phyloP scores from a whole-genome alignment of 2,888 invertebrate genomes.

The Tinea semifulvella region DNA sequence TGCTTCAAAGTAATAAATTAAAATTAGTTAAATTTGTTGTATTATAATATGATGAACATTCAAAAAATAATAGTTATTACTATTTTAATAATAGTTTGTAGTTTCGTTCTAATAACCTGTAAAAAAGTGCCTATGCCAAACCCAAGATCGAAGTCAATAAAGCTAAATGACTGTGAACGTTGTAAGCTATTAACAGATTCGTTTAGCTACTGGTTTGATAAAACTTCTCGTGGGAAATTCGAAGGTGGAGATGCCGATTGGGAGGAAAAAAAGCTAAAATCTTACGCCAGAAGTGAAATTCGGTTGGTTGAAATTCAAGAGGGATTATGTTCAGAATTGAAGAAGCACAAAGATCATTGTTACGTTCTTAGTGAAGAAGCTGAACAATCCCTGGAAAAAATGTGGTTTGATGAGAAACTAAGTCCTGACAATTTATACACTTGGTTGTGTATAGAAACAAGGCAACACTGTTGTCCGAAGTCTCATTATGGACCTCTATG shows the following conservation, averaged over 20 bases:
- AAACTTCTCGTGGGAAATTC: constrained; percentile 85
- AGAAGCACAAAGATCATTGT: constrained; percentile 80
- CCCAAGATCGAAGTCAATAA: not conserved
- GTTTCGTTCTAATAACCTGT: not conserved
- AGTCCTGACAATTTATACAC: constrained; percentile 34
- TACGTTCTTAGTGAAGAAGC: constrained; percentile 81
- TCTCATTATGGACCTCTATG: constrained; percentile 86
- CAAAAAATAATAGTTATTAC: not conserved
- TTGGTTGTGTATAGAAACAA: constrained; percentile 82
- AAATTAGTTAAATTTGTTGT: too few relatives aligned
- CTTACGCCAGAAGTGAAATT: constrained; percentile 88
- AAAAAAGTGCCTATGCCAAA: not conserved
- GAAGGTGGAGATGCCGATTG: constrained; percentile 94
- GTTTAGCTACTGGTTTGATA: constrained; percentile 79
- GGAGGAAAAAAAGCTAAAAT: constrained; percentile 87
- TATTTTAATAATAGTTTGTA: not conserved
- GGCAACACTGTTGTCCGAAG: constrained; percentile 84
- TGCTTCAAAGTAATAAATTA: too few relatives aligned
- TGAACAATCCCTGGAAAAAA: constrained; percentile 83
- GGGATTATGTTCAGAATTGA: constrained; percentile 76
- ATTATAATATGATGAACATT: not conserved
- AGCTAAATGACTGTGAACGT: constrained; percentile 66
- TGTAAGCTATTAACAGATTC: constrained; percentile 79
- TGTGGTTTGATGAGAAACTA: constrained; percentile 80
- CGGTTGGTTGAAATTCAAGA: constrained; percentile 93